Evolutionary conservation across 2,113 vertebrate species (phyloP), one percentile per base, ranked within the genome.

Genomic region (Onychorhynchus coronatus): DNA sequence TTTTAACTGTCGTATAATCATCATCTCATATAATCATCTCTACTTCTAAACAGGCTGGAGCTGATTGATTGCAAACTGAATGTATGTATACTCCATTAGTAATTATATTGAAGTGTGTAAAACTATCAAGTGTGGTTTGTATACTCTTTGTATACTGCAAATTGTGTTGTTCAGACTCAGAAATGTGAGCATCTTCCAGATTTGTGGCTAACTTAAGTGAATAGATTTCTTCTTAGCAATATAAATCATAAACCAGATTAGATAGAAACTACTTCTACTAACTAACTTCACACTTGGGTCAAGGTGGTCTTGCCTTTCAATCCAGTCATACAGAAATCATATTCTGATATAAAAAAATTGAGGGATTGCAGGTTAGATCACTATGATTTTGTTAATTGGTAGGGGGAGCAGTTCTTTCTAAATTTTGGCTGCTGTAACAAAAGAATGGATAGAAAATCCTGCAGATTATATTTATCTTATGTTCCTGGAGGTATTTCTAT

Each of bases 381-480:
- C 81, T 91, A 23, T 37, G 50, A 42, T 93, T 95, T 94, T 73
- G 88, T 97, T 89, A 96, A 96, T 89, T 63, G n/a, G 70, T 91
- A 24, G 23, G 49, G 44, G 67, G 70, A 94, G 94, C 79, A 86
- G 80, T 93, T 95, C 33, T 70, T 71, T 68, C 66, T 49, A 61
- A 90, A 89, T 92, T 97, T 96, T 61, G 49, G 37, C 67, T 88
- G 14, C 65, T 85, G 23, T 82, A 76, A 92, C 44, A 79, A 59
- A 83, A 89, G 61, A 52, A 91, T 91, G 95, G 89, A 82, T 53
- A 90, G 41, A 94, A 91, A 87, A 79, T 53, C 72, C 74, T 94
- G 53, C 53, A 89, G 93, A 85, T 97, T 93, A 92, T 83, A 89
- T 94, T 96, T 97, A 67, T 96, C 71, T 94, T 91, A 52, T 72